Conservation (phyloP, 2,888 invertebrate species). For the Leuctra nigra region DNA sequence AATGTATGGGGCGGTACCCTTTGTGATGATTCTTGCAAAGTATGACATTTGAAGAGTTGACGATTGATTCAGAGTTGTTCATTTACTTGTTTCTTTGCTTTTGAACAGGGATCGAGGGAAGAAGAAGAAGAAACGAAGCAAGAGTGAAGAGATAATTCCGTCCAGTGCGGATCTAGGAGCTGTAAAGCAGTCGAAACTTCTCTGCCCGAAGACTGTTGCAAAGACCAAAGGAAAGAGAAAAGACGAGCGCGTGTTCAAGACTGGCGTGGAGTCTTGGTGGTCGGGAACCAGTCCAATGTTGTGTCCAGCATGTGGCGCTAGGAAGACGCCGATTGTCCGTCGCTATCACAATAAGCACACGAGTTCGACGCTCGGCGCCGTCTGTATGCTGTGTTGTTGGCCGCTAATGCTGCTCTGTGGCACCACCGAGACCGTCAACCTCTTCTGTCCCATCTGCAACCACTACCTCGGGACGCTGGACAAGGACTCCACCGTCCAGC, state of each 20-base stretch:
- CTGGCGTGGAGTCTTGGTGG: background rate
- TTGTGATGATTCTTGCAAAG: too few relatives aligned
- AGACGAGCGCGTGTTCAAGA: background rate
- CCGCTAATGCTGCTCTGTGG: background rate
- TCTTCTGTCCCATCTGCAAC: background rate
- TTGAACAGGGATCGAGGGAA: too few relatives aligned
- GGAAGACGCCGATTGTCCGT: background rate
- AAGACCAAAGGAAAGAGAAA: background rate
- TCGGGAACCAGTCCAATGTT: background rate
- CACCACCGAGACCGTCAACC: background rate
- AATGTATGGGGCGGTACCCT: too few relatives aligned
- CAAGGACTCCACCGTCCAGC: background rate
- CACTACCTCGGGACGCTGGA: slow-evolving; percentile 2
- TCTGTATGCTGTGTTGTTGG: background rate
- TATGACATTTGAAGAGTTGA: too few relatives aligned
- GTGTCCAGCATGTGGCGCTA: background rate
- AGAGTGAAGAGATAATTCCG: too few relatives aligned
- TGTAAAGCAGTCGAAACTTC: too few relatives aligned
- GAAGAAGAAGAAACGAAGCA: too few relatives aligned
- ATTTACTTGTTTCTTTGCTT: too few relatives aligned
- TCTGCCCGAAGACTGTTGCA: too few relatives aligned
- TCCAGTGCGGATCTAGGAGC: too few relatives aligned
- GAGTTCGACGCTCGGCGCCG: background rate
- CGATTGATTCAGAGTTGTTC: too few relatives aligned
- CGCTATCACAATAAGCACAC: background rate